phyloP scores from a whole-genome alignment of 2,888 invertebrate genomes.

The Cotesia congregata region DNA sequence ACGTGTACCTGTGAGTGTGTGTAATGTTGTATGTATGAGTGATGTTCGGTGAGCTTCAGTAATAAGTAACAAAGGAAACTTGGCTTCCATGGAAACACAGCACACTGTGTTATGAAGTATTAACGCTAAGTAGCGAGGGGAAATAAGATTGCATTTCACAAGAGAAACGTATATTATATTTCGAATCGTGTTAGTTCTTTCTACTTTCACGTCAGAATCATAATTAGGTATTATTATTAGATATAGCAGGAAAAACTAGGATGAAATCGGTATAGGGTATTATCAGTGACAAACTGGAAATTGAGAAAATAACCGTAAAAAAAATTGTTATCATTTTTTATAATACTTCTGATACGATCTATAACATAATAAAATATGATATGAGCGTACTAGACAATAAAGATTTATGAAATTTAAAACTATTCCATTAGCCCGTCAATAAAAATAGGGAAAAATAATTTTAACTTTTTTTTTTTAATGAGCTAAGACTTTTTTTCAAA shows the following conservation, averaged over 20 bases:
- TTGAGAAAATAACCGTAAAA: neutral
- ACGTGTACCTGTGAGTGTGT: neutral
- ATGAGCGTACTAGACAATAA: too few relatives aligned
- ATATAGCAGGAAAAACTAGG: neutral
- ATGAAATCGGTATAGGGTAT: neutral
- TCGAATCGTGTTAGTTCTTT: neutral
- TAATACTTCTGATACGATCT: neutral
- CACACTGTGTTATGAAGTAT: conserved; percentile 29
- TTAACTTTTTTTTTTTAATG: too few relatives aligned
- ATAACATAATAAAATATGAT: too few relatives aligned
- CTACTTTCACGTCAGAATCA: neutral
- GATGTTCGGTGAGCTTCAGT: conserved; percentile 3
- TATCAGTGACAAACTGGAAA: neutral
- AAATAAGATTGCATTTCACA: conserved; percentile 29
- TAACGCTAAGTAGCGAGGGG: conserved; percentile 16
- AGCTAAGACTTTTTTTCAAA: too few relatives aligned
- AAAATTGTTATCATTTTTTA: neutral
- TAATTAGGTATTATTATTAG: neutral
- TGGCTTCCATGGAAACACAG: conserved; percentile 36
- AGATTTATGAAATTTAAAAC: too few relatives aligned
- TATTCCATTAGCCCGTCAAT: too few relatives aligned
- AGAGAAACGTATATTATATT: conserved; percentile 13
- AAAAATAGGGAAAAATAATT: too few relatives aligned
- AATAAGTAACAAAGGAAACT: conserved; percentile 35
- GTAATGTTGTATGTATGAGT: neutral